Evolutionary conservation across 2,113 vertebrate genomes (phyloP).

Genomic region (Meles meles): DNA sequence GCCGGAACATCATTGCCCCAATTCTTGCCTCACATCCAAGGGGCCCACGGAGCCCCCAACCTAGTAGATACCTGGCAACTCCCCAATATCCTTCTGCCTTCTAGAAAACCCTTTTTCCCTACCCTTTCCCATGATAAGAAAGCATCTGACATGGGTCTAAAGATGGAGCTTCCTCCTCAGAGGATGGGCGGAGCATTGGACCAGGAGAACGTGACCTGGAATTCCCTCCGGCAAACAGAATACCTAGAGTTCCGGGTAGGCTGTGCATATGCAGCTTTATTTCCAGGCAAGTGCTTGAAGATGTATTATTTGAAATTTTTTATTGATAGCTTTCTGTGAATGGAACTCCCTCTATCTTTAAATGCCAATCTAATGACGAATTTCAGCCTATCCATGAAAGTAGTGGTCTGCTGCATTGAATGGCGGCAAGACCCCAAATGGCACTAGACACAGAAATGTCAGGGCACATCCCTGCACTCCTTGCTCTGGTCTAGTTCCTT

Average conservation of each 20-base stretch:
- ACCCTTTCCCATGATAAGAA: not conserved
- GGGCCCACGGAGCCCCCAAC: accelerated
- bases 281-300: not conserved
- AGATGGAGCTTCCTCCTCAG: not conserved
- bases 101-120: not conserved
- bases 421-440: not conserved
- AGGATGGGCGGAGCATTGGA: not conserved
- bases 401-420: not conserved
- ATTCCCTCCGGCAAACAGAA: not conserved
- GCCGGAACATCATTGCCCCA: not conserved
- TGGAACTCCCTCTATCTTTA: not conserved
- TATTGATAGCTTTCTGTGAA: not conserved
- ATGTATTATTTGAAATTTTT: not conserved
- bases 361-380: not conserved
- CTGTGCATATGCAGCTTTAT: not conserved
- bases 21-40: not conserved
- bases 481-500: not conserved
- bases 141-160: not conserved
- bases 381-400: not conserved
- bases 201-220: not conserved
- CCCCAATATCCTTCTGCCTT: not conserved
- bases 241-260: accelerated
- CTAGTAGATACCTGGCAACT: not conserved
- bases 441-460: not conserved
- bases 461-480: accelerated